A percentile compares a stretch with the other conserved stretches of the same genome.
Conservation (phyloP, 1,140 invertebrate genomes). For the Cotesia chilonis region DNA sequence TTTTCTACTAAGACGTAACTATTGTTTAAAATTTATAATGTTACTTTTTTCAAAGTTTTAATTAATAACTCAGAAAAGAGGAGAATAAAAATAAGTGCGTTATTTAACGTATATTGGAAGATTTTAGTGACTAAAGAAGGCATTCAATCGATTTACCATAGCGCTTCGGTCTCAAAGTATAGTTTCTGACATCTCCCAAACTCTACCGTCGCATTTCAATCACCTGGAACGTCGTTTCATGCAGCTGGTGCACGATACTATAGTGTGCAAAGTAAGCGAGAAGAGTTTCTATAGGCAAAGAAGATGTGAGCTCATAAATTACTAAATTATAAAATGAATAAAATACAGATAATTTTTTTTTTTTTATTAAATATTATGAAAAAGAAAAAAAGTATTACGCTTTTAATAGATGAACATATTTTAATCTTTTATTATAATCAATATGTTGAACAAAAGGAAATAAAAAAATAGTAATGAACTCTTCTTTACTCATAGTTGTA, state of each 20-base stretch:
- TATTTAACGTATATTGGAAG: too few species aligned
- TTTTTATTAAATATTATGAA: neutral
- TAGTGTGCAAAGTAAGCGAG: slow-evolving; percentile 21
- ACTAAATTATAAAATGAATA: slow-evolving; percentile 18
- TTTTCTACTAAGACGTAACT: neutral
- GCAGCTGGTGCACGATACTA: slow-evolving; percentile 29
- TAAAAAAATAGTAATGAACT: neutral
- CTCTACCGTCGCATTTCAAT: slow-evolving; percentile 1
- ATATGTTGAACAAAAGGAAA: slow-evolving; percentile 13
- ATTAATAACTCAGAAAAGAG: too few species aligned
- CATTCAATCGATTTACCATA: slow-evolving; percentile 6
- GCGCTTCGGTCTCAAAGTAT: slow-evolving; percentile 15
- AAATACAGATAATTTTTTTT: neutral
- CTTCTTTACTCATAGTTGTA: too few species aligned
- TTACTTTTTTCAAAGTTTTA: too few species aligned
- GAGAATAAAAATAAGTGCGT: too few species aligned
- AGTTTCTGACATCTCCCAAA: neutral
- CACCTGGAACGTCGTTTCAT: slow-evolving; percentile 20
- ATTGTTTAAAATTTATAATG: too few species aligned
- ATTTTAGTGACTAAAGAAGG: neutral
- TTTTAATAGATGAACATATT: too few species aligned
- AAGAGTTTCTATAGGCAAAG: slow-evolving; percentile 11
- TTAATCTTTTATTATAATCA: neutral
- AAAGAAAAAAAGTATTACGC: slow-evolving; percentile 5
- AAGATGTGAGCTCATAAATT: slow-evolving; percentile 19